Evolutionary conservation across 2,113 vertebrate species (phyloP), one percentile per base, ranked within the genome.

Genomic region (Pipa parva): DNA sequence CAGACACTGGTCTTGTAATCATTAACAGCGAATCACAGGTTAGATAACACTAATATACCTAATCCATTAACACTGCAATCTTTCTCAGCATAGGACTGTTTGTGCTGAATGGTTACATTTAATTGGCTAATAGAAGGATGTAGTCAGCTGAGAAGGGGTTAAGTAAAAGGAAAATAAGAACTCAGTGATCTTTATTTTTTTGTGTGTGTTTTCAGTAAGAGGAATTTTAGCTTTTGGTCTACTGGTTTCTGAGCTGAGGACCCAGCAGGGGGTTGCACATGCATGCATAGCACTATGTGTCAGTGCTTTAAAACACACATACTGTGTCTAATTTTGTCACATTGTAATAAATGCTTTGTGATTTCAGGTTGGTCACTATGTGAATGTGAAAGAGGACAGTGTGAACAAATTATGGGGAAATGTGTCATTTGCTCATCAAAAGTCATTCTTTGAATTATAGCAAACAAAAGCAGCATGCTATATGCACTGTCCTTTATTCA

Each of bases 221-320:
- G 26, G n/a, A 39, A 61, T 25, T 61, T 61, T 28, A 27, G 42
- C 25, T 29, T 17, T 25, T 46, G 22, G 24, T 42, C n/a, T 46
- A 24, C 37, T 61, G 8, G 46, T 46, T 61, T 61, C 39, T 61
- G 33, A 10, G n/a, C 39, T 46, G 39, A 61, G 18, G 15, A 28
- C 59, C 24, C 59, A 61, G 59, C 42, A 61, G 59, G 59, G 46
- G 24, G 42, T 61, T 2, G 26, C 25, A 26, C 9, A 61, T 15
- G 25, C 59, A 61, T 20, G 59, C 27, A 39, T 39, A 61, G 42
- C 59, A 46, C 37, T 6, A 27, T 48, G 42, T 29, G 12, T 7
- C 25, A 61, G n/a, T 61, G 17, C 59, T 61, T 61, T 46, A 45
- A 39, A 22, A 20, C 54, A 9, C 27, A 56, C 28, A 56, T 20